Base-by-base conservation (phyloP, 2,113 vertebrate genomes). In the Phyllostomus discolor region DNA sequence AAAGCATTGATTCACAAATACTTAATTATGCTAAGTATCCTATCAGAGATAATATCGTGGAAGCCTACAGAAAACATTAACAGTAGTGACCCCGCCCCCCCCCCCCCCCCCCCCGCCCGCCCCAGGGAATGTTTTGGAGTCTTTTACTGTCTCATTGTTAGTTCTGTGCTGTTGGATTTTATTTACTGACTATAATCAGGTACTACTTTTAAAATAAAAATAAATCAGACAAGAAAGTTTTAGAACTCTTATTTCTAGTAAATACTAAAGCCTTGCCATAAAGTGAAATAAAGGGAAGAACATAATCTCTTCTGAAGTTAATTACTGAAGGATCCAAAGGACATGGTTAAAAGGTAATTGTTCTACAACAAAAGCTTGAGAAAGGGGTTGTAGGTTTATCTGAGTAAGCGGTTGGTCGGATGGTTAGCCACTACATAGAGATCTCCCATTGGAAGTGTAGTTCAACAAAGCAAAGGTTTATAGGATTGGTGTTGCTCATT, bases 161-260 rank as follows among this genome's bases (percentile, higher is more conserved):
- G 43, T n/a, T 96, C 31, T 70, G 12, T 78, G 46, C 28, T 64
- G 88, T 48, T 81, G 50, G 8, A 57, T 46, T 94, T 94, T 76
- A 70, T 67, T 84, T 67, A 75, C 62, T 91, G 75, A 82, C 33
- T 38, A 54, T 46, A 28, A 85, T 73, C 35, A 28, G 50, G 12
- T 43, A 46, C 7, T 88, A 41, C n/a, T 91, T 91, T 90, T 75
- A 85, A 79, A 80, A 1, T 84, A 69, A 95, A 87, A 96, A 89
- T 92, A 75, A 79, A 83, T 78, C 28, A 67, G 10, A 50, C 17
- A 48, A 28, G 31, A 84, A 50, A 7, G 1, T 59, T 38, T 92
- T 20, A 5, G 26, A 89, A 91, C 80, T 75, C 33, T 24, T 54
- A 52, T 89, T 91, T 62, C 43, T 90, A 54, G 22, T 50, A 89